Evolutionary conservation across 2,797 vertebrate species (phyloP), one percentile per base, ranked within the genome.

Genomic region (Etheostoma perlongum): DNA sequence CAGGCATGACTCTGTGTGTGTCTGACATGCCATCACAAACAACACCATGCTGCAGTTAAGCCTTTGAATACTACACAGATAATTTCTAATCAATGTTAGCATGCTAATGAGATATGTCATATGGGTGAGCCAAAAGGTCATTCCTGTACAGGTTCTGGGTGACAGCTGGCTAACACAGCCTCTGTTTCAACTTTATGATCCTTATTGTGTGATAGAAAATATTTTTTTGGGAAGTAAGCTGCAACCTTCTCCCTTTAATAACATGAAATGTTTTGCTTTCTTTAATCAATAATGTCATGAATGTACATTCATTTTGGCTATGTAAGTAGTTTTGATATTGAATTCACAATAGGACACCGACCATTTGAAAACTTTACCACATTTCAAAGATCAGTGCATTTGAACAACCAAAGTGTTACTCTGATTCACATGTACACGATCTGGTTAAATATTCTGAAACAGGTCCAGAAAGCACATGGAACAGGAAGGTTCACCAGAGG

Each of bases 11-110:
- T 77, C 72, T 54, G 71, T 18, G 18, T 85, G 83, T 27, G 78
- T 44, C 85, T 86, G 88, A 89, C 87, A 88, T 54, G 73, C 44
- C 1, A 33, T 71, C 78, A 69, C 67, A 84, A 86, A 91, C 84
- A 85, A 78, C 81, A 82, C 65, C 72, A n/a, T 55, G 33, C 74
- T 52, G 73, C 75, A 82, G 62, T 67, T 78, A 67, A 85, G 82
- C 81, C 70, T 82, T 77, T 65, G 58, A 75, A 90, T 85, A 82
- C 81, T 57, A 18, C 44, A n/a, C 73, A 58, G 78, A 90, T 90
- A 52, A 74, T 83, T 76, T 88, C 71, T 87, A 88, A 93, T 93
- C 86, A 90, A 55, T 33, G 76, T 79, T 68, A 68, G 76, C 63
- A 78, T 82, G 78, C 61, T 84, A 87, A 90, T 82, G 73, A 83